Percentiles rank a stretch among this genome's conserved stretches.
These are phyloP conservation scores for Esox niger DNA, from an alignment of 2,113 vertebrate genomes.

Conservation along the genomic window DNA sequence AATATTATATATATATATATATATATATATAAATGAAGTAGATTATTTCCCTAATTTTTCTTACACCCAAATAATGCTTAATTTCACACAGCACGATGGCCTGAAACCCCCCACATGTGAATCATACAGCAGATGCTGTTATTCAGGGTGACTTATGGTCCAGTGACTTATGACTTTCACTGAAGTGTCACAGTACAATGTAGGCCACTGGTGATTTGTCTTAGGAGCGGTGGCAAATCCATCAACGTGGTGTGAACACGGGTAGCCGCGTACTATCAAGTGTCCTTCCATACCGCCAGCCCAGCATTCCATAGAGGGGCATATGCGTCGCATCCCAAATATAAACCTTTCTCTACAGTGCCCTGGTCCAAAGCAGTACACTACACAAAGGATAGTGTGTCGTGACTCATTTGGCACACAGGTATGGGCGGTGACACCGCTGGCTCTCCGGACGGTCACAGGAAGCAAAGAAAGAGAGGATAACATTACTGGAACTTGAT, in stretches of 20 bases:
- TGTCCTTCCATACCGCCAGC: slow-evolving; percentile 4
- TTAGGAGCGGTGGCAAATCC: background rate
- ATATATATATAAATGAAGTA: no score
- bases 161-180: no score
- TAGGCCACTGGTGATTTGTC: background rate
- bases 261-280: background rate
- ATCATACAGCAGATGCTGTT: no score
- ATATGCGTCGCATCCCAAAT: background rate
- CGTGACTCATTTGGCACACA: no score
- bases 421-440: background rate
- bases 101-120: background rate
- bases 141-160: no score
- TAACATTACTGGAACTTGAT: slow-evolving; percentile 19
- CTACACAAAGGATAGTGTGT: no score
- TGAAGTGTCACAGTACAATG: background rate
- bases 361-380: no score
- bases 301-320: slow-evolving; percentile 12
- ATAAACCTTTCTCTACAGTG: no score
- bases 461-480: background rate
- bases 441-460: background rate
- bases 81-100: background rate
- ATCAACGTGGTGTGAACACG: background rate
- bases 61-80: no score
- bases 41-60: no score
- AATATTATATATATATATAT: no score